Evolutionary conservation across 2,888 invertebrate genomes (phyloP), one percentile per base, ranked within the genome.

Genomic region (Caenorhabditis sulstoni): DNA sequence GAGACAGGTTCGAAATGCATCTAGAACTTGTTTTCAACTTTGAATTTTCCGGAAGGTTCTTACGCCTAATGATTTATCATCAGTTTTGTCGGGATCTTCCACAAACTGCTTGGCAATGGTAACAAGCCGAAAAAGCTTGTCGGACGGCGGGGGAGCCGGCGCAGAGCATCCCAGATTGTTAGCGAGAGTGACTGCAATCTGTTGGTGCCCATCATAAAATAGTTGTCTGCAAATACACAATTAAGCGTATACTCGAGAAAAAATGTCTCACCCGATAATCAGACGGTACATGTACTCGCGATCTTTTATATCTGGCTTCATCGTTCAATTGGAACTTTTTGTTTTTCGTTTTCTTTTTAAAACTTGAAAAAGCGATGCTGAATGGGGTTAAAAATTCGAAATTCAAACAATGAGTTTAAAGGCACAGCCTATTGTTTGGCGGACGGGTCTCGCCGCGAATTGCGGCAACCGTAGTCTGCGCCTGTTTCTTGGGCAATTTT

Each of bases 191-290:
- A 95, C 94, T 0, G 97, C 98, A 59, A 97, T 92, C n/a, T 94
- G 94, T 90, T 96, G 96, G 91, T 96, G 94, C 0, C 98, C 98
- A 93, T 99, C 99, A 90, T 99, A 98, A 91, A 95, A 96, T 64
- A 99, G 92, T 91, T 99, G 99, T 88, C 99, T 99, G 91, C 41
- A 93, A 77, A 18, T 12, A 7, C 5, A 58, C 1, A 5, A 18
- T 29, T 3, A 29, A 52, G 44, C 47, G 41, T 59, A n/a, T 41
- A 49, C 37, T 39, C n/a, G 18, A 14, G 20, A 23, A 44, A 50
- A 41, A 64, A 62, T 20, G 29, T 39, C 85, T 55, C 35, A 95
- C 96, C 96, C 96, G 88, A 97, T 95, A 84, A 97, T 96, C 88
- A 97, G 93, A 71, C 96, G 94, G 90, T 97, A 96, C 53, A 97